Evolutionary conservation across 1,140 invertebrate species (phyloP).

Genomic region (Akabosia matsudoensis): DNA sequence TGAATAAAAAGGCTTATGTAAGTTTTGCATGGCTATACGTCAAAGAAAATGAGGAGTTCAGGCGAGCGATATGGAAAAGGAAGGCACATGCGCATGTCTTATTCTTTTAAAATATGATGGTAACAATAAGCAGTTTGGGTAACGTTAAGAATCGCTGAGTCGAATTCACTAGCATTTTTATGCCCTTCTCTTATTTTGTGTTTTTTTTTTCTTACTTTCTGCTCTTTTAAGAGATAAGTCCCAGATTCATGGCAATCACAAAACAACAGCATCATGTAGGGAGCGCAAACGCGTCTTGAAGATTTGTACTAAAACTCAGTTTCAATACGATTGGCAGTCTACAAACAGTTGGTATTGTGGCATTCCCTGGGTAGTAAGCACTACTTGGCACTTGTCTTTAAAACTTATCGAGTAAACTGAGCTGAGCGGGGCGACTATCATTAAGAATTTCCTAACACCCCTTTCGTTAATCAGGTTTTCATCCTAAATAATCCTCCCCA

Average conservation of each 20-base stretch:
- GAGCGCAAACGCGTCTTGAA: not conserved
- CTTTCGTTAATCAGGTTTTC: not conserved
- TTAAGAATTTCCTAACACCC: not conserved
- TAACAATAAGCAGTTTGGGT: not conserved
- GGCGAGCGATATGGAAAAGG: not conserved
- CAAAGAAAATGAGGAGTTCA: not conserved
- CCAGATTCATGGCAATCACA: not conserved
- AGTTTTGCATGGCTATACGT: not conserved
- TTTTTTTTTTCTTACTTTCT: too few relatives aligned
- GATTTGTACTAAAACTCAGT: not conserved
- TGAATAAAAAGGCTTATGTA: constrained; percentile 7
- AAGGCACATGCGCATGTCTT: not conserved
- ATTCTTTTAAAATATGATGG: not conserved
- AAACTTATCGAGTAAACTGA: not conserved
- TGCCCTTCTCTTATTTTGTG: constrained; percentile 3
- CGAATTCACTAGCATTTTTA: not conserved
- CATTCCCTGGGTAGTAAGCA: not conserved
- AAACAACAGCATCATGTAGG: too few relatives aligned
- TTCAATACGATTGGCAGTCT: not conserved
- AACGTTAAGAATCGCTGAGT: not conserved
- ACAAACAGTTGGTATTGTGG: not conserved
- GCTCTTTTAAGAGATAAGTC: not conserved
- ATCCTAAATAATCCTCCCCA: not conserved
- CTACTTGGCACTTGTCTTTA: not conserved
- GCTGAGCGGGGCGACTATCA: not conserved